Conservation (phyloP, 2,797 vertebrate genomes). For the Limnodromus scolopaceus region DNA sequence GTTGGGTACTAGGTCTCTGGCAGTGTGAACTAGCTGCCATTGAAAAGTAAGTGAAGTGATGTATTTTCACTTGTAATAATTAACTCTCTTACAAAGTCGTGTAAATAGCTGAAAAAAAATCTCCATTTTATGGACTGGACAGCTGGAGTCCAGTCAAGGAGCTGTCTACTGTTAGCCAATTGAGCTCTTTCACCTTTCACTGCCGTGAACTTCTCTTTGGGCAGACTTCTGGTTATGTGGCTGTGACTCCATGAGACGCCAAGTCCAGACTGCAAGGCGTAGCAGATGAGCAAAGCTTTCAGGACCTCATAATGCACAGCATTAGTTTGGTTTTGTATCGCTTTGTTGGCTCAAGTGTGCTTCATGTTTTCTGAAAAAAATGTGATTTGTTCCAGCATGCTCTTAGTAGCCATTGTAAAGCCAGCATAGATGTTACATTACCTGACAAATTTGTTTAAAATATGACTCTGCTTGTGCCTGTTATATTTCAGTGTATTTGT, state of each 20-base stretch:
- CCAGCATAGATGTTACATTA: neutral
- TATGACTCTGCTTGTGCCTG: neutral
- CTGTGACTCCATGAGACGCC: neutral
- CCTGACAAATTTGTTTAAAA: neutral
- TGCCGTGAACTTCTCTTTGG: neutral
- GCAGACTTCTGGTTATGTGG: neutral
- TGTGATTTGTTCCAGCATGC: neutral
- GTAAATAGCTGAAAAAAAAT: neutral
- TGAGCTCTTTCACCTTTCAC: neutral
- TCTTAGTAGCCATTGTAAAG: neutral
- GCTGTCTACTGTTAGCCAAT: neutral
- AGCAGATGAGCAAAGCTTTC: neutral
- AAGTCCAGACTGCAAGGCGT: neutral
- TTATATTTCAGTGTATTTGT: rapidly evolving
- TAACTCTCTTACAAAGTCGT: neutral
- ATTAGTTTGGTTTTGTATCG: neutral
- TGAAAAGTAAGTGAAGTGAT: neutral
- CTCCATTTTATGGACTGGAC: rapidly evolving
- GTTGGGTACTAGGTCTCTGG: neutral
- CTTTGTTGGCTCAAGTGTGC: neutral
- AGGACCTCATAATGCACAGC: neutral
- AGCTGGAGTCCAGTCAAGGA: neutral
- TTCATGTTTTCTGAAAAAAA: neutral
- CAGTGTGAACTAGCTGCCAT: neutral
- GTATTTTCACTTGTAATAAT: neutral